These are phyloP conservation scores for Triops longicaudatus DNA, from an alignment of 1,140 invertebrate genomes.

Conservation along the genomic window DNA sequence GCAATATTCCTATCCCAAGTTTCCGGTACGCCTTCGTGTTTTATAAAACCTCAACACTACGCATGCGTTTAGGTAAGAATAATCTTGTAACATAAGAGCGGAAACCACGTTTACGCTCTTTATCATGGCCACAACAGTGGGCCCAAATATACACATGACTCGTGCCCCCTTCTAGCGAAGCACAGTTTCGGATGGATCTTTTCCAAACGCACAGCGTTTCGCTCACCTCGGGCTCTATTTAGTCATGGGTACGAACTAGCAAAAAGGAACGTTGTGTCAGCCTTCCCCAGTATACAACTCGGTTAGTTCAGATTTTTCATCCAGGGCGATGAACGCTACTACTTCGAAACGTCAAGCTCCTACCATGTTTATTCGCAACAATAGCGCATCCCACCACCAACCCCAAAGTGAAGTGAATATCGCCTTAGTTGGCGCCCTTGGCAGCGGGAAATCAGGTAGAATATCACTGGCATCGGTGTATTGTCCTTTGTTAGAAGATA, in stretches of 20 bases:
- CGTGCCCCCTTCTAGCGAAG: neutral
- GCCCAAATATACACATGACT: slow-evolving; percentile 5
- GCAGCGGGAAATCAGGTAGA: slow-evolving; percentile 40
- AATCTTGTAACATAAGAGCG: neutral
- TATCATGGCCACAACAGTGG: neutral
- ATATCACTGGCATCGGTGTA: slow-evolving; percentile 18
- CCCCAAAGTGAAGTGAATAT: slow-evolving; percentile 34
- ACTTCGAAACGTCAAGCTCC: slow-evolving; percentile 21
- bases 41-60: neutral
- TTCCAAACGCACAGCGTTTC: slow-evolving; percentile 15
- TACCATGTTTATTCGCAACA: slow-evolving; percentile 21
- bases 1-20: too few species aligned
- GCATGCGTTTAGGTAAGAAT: neutral
- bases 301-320: neutral
- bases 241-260: slow-evolving; percentile 15
- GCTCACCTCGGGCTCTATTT: neutral
- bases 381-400: slow-evolving; percentile 21
- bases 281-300: neutral
- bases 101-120: neutral
- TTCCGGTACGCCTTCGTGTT: neutral
- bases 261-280: neutral
- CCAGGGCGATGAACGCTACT: neutral
- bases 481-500: neutral
- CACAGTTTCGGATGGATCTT: slow-evolving; percentile 6
- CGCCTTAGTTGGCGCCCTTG: slow-evolving; percentile 37